Base-by-base conservation (phyloP, 2,113 vertebrate genomes). In the Nerophis lumbriciformis region DNA sequence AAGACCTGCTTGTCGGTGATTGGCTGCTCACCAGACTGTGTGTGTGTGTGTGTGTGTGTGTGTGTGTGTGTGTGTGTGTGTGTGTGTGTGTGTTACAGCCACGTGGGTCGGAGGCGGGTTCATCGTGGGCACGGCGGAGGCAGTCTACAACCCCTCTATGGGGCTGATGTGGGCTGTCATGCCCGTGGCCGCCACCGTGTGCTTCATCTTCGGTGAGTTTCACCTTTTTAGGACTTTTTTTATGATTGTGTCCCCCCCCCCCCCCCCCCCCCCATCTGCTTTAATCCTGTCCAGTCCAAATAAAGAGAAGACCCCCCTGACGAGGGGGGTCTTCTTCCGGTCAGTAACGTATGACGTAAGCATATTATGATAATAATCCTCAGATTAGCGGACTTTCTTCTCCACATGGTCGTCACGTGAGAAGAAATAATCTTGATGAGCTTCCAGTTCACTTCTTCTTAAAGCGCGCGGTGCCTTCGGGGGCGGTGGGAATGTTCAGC, bases 61-160 rank as follows among this genome's bases (percentile, higher is more conserved):
- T 28, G 28, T 28, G 28, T 28, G 28, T 28, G 28, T 28, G 28
- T 28, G 28, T 28, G 28, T 28, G 28, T 28, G 28, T 28, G 28
- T 28, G 28, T 28, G 28, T 28, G 28, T 28, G 28, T 28, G 28
- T 28, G 28, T 55, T 11, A 14, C 80, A 86, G 84, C 84, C 35
- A 86, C 84, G 2, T 86, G 81, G 81, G 84, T 86, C 1, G 84
- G 84, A 48, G 84, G 84, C 0, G 84, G 84, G 4, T 86, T 80
- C 73, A 86, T 86, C 28, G 69, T 84, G 53, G 84, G 84, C 55
- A 84, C 82, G 0, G 73, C 84, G 0, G 84, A 86, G 63, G 82
- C 84, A 0, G 84, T 86, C 16, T 86, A 86, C 67, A 84, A 83
- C 53, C 84, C 84, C 5, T 82, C 82, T 57, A 84, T 86, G 84